phyloP scores from a whole-genome alignment of 64 coral and sea anemone genomes.

The Acropora tenuis region DNA sequence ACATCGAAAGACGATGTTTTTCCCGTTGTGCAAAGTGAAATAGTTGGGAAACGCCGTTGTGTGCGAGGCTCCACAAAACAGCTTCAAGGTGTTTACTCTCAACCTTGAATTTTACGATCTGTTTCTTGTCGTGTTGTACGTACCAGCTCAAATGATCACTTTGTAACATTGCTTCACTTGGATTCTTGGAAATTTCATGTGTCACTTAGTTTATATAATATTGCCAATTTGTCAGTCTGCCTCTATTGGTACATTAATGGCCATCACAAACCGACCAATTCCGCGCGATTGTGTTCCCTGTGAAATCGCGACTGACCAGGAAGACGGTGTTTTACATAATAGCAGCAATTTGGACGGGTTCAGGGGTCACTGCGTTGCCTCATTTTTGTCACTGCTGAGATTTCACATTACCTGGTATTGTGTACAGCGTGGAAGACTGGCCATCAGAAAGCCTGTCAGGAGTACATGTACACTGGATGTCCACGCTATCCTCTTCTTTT shows the following conservation, averaged over 20 bases:
- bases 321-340: background rate
- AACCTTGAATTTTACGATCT: conserved; percentile 85
- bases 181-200: conserved; percentile 17
- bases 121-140: conserved; percentile 77
- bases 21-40: too few species aligned
- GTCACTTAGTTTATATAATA: conserved; percentile 2
- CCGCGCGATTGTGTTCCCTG: conserved; percentile 43
- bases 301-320: background rate
- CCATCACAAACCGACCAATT: conserved; percentile 1
- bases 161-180: conserved; percentile 58
- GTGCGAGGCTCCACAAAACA: conserved; percentile 73
- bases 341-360: conserved; percentile 22
- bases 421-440: conserved; percentile 22
- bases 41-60: conserved; percentile 79
- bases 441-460: background rate
- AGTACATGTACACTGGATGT: conserved; percentile 41
- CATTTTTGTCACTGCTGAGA: background rate
- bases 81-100: conserved; percentile 83
- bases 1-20: too few species aligned
- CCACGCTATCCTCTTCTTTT: conserved; percentile 53
- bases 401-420: background rate
- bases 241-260: conserved; percentile 15
- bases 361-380: background rate
- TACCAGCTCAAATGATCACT: conserved; percentile 83
- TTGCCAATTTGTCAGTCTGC: background rate